A percentile compares a stretch with the other conserved stretches of the same genome.
These are phyloP conservation scores for Scleropages formosus DNA, from an alignment of 2,797 vertebrate genomes.

Conservation along the genomic window DNA sequence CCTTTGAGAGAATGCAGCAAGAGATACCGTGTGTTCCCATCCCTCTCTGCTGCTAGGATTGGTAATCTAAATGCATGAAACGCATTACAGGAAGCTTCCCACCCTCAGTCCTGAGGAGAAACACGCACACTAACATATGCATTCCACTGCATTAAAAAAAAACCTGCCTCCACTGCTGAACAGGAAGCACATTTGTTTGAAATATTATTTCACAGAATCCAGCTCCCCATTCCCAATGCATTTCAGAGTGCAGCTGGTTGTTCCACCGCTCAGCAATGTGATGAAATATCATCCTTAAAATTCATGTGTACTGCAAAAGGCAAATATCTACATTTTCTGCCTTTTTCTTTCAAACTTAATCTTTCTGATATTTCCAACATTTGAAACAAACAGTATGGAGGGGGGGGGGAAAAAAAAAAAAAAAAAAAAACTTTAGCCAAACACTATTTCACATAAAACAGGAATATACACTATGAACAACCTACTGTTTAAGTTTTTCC, in stretches of 20 bases:
- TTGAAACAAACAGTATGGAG: neutral
- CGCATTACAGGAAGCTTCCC: slow-evolving; percentile 63
- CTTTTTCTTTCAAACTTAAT: slow-evolving; percentile 17
- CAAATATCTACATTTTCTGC: neutral
- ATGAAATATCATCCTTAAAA: slow-evolving; percentile 43
- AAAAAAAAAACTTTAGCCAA: neutral
- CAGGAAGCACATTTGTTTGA: slow-evolving; percentile 50
- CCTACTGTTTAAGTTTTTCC: no score
- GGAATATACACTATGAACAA: neutral
- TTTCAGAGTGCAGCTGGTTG: slow-evolving; percentile 44
- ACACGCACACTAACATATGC: slow-evolving; percentile 3
- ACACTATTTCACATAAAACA: neutral
- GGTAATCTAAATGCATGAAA: slow-evolving; percentile 46
- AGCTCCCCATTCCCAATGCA: slow-evolving; percentile 40
- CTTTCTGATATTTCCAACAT: slow-evolving; percentile 12
- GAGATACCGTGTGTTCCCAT: neutral
- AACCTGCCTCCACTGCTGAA: slow-evolving; percentile 32
- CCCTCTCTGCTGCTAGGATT: neutral
- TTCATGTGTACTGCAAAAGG: slow-evolving; percentile 27
- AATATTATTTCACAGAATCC: slow-evolving; percentile 41
- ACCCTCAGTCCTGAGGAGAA: slow-evolving; percentile 42
- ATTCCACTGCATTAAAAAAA: slow-evolving; percentile 28
- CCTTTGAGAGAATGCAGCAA: neutral
- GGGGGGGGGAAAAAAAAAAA: no score
- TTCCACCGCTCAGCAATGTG: slow-evolving; percentile 20